Conservation (phyloP, 2,113 vertebrate genomes). For the Muscicapa adusta region DNA sequence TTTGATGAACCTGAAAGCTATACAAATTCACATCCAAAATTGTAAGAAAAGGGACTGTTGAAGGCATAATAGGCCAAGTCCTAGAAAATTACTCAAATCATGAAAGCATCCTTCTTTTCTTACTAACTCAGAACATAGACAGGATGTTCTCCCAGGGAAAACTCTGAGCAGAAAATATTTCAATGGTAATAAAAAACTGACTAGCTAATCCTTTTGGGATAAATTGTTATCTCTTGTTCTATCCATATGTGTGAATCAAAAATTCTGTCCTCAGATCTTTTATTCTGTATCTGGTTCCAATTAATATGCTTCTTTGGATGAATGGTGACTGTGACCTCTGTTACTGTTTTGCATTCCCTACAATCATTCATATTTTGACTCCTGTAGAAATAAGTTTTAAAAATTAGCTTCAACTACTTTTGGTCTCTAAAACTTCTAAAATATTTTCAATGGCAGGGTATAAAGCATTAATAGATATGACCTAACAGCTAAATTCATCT, state of each 20-base stretch:
- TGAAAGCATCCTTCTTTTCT: not conserved
- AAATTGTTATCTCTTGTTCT: not conserved
- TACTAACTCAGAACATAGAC: not conserved
- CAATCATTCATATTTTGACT: not conserved
- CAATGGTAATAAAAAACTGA: not conserved
- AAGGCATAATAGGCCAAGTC: not conserved
- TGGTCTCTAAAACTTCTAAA: not conserved
- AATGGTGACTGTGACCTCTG: not conserved
- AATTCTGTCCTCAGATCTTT: not conserved
- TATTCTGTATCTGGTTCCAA: not conserved
- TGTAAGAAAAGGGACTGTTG: not conserved
- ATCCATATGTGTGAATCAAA: fast-evolving
- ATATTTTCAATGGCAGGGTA: not conserved
- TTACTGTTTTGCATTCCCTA: not conserved
- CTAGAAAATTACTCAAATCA: not conserved
- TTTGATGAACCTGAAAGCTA: not conserved
- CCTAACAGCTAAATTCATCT: not conserved
- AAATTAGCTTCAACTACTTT: not conserved
- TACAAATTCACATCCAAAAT: not conserved
- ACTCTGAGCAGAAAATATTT: not conserved
- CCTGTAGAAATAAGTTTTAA: not conserved
- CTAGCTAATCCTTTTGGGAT: not conserved
- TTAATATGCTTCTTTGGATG: not conserved
- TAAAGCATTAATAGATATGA: not conserved
- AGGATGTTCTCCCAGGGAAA: not conserved